A percentile compares a stretch with the other conserved stretches of the same genome.
Conservation (phyloP, 2,113 vertebrate genomes). For the Mustela nigripes region DNA sequence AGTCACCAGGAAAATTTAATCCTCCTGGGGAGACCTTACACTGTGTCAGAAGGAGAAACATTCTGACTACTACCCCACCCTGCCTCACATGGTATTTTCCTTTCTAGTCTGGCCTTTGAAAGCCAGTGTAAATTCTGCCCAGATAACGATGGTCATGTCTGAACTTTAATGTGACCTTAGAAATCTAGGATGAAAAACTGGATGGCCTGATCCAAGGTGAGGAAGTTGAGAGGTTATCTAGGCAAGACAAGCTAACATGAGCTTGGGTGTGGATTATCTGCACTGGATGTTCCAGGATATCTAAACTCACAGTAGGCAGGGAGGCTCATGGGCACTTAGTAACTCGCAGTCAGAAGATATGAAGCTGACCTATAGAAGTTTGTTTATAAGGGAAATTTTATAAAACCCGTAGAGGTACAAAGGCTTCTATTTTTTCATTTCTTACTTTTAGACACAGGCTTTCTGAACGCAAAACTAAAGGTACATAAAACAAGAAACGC, state of each 20-base stretch:
- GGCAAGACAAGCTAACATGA: not conserved
- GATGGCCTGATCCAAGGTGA: not conserved
- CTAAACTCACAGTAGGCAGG: not conserved
- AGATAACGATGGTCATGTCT: not conserved
- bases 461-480: conserved; percentile 35
- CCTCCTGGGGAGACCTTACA: not conserved
- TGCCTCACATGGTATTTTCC: not conserved
- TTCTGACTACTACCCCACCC: rapidly evolving
- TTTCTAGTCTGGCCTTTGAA: conserved; percentile 28
- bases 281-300: not conserved
- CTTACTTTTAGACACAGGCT: not conserved
- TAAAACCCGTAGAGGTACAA: not conserved
- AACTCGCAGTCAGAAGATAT: not conserved
- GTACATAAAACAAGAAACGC: not conserved
- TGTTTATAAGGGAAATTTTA: not conserved
- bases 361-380: rapidly evolving
- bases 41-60: not conserved
- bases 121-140: conserved; percentile 17
- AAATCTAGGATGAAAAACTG: not conserved
- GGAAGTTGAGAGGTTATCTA: conserved; percentile 40
- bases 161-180: conserved; percentile 1
- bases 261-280: not conserved
- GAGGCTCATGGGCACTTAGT: not conserved
- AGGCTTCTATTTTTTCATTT: not conserved
- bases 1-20: not conserved